Conservation (phyloP, 2,797 vertebrate genomes). For the Cyprinella venusta region DNA sequence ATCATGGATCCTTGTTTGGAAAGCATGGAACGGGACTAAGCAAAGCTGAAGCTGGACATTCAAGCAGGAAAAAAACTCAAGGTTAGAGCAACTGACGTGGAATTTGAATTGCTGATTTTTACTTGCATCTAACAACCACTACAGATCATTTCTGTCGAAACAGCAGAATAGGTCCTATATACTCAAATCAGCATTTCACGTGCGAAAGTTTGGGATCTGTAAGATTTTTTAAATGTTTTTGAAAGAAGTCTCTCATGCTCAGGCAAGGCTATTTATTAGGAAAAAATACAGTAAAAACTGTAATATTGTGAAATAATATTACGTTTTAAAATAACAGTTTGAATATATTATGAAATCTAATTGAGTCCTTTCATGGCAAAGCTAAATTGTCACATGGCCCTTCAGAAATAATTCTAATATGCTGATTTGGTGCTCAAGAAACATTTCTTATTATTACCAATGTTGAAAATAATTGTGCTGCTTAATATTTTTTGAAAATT, state of each 20-base stretch:
- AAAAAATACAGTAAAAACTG: neutral
- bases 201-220: neutral
- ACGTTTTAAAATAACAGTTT: neutral
- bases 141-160: neutral
- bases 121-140: neutral
- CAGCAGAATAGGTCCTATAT: neutral
- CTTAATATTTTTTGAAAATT: neutral
- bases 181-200: neutral
- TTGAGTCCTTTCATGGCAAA: neutral
- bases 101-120: neutral
- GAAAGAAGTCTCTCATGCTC: neutral
- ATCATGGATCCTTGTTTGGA: slow-evolving; percentile 81
- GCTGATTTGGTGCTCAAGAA: neutral
- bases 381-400: neutral
- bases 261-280: neutral
- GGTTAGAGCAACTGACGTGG: slow-evolving; percentile 76
- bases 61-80: slow-evolving; percentile 77
- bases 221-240: neutral
- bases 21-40: slow-evolving; percentile 78
- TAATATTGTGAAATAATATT: neutral
- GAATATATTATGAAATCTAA: neutral
- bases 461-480: neutral
- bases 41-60: slow-evolving; percentile 81
- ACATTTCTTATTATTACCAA: neutral
- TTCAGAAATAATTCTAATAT: neutral